phyloP scores from a whole-genome alignment of 2,888 invertebrate species.

The Corythucha ciliata region DNA sequence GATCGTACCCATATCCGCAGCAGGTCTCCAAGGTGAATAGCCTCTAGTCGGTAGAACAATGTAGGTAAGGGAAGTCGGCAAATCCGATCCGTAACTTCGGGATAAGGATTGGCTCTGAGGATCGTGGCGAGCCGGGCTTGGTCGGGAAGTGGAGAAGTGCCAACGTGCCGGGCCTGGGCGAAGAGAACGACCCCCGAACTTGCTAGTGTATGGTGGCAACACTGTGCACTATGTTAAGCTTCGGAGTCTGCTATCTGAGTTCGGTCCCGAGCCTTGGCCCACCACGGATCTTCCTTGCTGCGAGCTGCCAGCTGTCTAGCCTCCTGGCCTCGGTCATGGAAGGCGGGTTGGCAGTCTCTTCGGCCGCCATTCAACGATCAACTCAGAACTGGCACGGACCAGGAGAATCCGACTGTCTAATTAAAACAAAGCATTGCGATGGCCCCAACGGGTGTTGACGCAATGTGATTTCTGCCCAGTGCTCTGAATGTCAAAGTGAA shows the following conservation, averaged over 20 bases:
- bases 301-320: slow-evolving; percentile 32
- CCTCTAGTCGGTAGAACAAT: slow-evolving; percentile 59
- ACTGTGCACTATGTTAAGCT: slow-evolving; percentile 4
- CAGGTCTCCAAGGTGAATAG: slow-evolving; percentile 65
- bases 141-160: slow-evolving; percentile 38
- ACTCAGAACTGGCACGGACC: slow-evolving; percentile 56
- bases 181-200: too few species aligned
- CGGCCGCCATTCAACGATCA: slow-evolving; percentile 48
- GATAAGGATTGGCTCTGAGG: slow-evolving; percentile 65
- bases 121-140: slow-evolving; percentile 51
- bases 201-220: too few species aligned
- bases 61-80: slow-evolving; percentile 61
- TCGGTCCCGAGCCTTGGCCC: slow-evolving; percentile 44
- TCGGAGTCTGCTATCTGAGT: slow-evolving; percentile 34
- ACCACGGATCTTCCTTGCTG: slow-evolving; percentile 40
- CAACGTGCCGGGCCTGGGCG: slow-evolving; percentile 33
- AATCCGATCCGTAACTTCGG: slow-evolving; percentile 57
- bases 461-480: slow-evolving; percentile 49
- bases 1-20: slow-evolving; percentile 63
- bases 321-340: slow-evolving; percentile 23
- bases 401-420: slow-evolving; percentile 58
- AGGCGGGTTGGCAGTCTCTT: slow-evolving; percentile 35
- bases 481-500: slow-evolving; percentile 55
- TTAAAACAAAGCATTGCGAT: slow-evolving; percentile 62
- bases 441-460: slow-evolving; percentile 51